Evolutionary conservation across 2,113 vertebrate genomes (phyloP).

Genomic region (Tringa solitaria): DNA sequence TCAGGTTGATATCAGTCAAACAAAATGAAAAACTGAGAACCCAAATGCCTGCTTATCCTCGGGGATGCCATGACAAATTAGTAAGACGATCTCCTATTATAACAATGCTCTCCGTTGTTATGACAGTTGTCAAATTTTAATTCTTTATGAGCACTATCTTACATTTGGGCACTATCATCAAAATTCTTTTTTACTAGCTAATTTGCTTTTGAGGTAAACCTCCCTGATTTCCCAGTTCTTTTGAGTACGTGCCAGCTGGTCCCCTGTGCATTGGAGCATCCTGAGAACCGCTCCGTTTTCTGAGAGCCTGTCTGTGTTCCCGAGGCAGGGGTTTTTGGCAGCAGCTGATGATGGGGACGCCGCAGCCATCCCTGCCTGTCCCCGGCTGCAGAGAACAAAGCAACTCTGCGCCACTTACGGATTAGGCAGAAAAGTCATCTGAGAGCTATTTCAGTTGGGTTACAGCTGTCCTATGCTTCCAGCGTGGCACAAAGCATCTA

Average conservation of each 20-base stretch:
- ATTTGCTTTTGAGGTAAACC: neutral
- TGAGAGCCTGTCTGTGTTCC: neutral
- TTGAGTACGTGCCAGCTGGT: neutral
- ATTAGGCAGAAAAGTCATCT: neutral
- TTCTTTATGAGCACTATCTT: neutral
- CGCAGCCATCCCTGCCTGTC: neutral
- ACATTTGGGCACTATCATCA: neutral
- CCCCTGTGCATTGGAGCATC: neutral
- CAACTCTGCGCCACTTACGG: rapidly evolving
- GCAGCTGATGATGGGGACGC: neutral
- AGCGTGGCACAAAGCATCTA: neutral
- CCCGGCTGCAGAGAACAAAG: neutral
- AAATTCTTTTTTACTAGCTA: neutral
- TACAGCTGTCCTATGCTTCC: neutral
- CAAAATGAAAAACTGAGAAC: neutral
- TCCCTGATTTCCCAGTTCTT: neutral
- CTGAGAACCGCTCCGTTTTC: neutral
- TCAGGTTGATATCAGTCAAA: neutral
- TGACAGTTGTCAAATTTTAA: neutral
- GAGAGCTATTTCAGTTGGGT: neutral
- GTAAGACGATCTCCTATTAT: neutral
- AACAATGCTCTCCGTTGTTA: neutral
- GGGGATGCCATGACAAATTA: neutral
- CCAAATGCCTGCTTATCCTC: neutral
- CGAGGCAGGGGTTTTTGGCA: neutral